These are phyloP conservation scores for Bombus picipes DNA, from an alignment of 1,140 invertebrate genomes.

Conservation along the genomic window DNA sequence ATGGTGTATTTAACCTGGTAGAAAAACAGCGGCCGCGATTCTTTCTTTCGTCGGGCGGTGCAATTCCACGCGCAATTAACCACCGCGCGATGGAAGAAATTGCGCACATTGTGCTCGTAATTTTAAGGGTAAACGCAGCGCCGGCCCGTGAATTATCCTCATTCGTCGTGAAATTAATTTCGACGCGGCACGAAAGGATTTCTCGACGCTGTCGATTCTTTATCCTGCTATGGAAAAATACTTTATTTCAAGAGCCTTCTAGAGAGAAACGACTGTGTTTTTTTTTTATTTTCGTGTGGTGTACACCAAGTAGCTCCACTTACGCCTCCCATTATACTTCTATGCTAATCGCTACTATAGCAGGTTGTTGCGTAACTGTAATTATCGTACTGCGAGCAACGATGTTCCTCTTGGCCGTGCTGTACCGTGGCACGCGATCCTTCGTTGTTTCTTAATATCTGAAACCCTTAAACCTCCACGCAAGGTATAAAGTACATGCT, in stretches of 20 bases:
- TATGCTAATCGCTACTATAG: constrained; percentile 75
- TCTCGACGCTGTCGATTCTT: constrained; percentile 1
- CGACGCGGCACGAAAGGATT: neutral
- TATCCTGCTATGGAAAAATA: neutral
- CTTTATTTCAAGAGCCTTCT: neutral
- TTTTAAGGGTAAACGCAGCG: constrained; percentile 38
- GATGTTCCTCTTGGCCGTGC: constrained; percentile 38
- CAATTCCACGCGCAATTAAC: constrained; percentile 57
- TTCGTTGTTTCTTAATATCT: constrained; percentile 31
- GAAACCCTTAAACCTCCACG: constrained; percentile 42
- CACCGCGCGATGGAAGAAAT: constrained; percentile 48
- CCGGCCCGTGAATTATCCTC: constrained; percentile 37
- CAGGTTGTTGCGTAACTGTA: constrained; percentile 74
- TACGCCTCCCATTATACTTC: constrained; percentile 67
- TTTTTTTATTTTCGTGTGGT: neutral
- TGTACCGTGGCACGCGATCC: constrained; percentile 63
- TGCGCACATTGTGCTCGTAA: constrained; percentile 45
- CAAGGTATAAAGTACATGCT: neutral
- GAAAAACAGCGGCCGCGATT: constrained; percentile 27
- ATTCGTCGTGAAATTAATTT: constrained; percentile 57
- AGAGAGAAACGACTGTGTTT: neutral
- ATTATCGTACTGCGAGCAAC: constrained; percentile 67
- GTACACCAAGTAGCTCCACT: constrained; percentile 40
- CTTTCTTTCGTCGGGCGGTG: constrained; percentile 16
- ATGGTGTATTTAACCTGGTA: neutral